phyloP scores from a whole-genome alignment of 1,140 invertebrate species.

The Charaxes varanes region DNA sequence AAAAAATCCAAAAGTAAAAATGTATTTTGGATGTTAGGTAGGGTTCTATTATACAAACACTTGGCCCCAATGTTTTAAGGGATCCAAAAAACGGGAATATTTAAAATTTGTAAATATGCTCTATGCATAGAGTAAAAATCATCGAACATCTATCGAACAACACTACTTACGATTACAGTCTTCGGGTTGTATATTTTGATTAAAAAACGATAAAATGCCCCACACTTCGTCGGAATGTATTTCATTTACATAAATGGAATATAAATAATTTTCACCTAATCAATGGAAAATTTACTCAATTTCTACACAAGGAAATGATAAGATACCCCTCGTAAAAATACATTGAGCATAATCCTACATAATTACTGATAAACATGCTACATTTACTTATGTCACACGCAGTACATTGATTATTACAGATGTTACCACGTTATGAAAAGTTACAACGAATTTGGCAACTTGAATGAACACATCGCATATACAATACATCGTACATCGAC shows the following conservation, averaged over 20 bases:
- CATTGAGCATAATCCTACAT: conserved; percentile 67
- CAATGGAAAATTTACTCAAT: conserved; percentile 48
- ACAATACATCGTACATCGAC: conserved; percentile 14
- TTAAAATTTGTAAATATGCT: conserved; percentile 48
- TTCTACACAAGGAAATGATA: conserved; percentile 54
- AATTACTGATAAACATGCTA: conserved; percentile 59
- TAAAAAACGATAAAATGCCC: conserved; percentile 31
- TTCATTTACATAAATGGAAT: conserved; percentile 43
- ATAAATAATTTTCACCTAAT: conserved; percentile 42
- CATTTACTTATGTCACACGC: conserved; percentile 38
- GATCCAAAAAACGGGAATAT: conserved; percentile 59
- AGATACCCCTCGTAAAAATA: conserved; percentile 58
- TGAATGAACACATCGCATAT: conserved; percentile 54
- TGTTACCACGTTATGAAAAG: conserved; percentile 51
- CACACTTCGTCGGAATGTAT: conserved; percentile 57
- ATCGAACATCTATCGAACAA: conserved; percentile 45
- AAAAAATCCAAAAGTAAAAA: no score
- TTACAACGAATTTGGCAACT: conserved; percentile 69
- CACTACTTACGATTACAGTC: conserved; percentile 56
- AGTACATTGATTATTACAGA: conserved; percentile 56
- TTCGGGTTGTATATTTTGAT: conserved; percentile 52
- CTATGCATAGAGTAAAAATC: conserved; percentile 37
- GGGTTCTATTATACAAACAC: conserved; percentile 36
- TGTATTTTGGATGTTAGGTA: conserved; percentile 11
- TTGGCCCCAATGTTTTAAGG: conserved; percentile 65